These are phyloP conservation scores for Hemaris fuciformis DNA, from an alignment of 2,888 invertebrate genomes.

Conservation along the genomic window DNA sequence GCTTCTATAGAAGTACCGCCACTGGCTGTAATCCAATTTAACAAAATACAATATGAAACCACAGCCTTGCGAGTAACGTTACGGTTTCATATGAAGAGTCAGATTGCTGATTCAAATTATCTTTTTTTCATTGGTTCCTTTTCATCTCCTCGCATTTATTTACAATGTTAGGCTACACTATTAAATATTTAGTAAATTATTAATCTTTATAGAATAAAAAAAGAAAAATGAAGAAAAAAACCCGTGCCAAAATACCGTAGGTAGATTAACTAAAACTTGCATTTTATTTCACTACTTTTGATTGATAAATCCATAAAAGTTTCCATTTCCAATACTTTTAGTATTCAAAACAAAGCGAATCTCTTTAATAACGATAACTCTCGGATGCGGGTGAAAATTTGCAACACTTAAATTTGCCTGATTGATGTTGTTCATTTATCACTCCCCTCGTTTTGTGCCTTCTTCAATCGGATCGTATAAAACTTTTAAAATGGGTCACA, in stretches of 20 bases:
- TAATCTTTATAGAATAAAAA: too few species aligned
- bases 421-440: constrained; percentile 80
- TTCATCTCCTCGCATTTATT: too few species aligned
- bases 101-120: too few species aligned
- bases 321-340: constrained; percentile 40
- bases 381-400: constrained; percentile 67
- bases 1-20: too few species aligned
- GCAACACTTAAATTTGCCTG: constrained; percentile 77
- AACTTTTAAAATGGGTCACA: constrained; percentile 81
- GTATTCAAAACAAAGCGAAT: constrained; percentile 55
- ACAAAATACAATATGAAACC: too few species aligned
- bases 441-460: constrained; percentile 67
- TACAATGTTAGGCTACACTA: too few species aligned
- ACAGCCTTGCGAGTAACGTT: too few species aligned
- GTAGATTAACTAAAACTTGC: neutral
- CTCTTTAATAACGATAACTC: constrained; percentile 55
- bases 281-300: neutral
- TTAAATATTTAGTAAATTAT: too few species aligned
- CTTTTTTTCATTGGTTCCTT: too few species aligned
- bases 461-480: constrained; percentile 49
- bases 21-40: too few species aligned
- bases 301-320: neutral
- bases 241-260: neutral
- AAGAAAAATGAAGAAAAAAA: too few species aligned
- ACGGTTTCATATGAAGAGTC: too few species aligned